A percentile compares a stretch with the other conserved stretches of the same genome.
phyloP scores from a whole-genome alignment of 2,113 vertebrate species.

The Gobius niger region DNA sequence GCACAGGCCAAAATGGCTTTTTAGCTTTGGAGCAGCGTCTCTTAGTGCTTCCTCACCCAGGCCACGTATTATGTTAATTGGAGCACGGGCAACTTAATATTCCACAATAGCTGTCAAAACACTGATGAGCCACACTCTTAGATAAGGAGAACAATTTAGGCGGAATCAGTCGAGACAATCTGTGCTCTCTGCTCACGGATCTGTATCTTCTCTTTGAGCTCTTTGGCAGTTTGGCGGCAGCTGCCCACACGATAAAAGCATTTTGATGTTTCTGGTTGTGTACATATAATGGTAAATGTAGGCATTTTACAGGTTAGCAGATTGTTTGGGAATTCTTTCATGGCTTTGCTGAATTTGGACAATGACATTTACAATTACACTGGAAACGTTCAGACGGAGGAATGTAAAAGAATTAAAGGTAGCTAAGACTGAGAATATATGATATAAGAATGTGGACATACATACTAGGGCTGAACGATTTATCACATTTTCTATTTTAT shows the following conservation, averaged over 20 bases:
- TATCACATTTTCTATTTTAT: no score
- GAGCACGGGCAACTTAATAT: constrained; percentile 47
- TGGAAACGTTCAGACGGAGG: no score
- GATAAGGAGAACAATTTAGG: constrained; percentile 44
- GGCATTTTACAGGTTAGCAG: neutral
- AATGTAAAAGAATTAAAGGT: no score
- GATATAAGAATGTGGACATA: no score
- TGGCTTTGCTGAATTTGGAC: no score
- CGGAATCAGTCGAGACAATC: neutral
- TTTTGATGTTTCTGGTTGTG: neutral
- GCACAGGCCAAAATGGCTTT: constrained; percentile 48
- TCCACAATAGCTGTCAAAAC: constrained; percentile 40
- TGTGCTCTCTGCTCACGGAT: neutral
- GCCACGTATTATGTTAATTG: constrained; percentile 56
- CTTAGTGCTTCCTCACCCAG: constrained; percentile 28
- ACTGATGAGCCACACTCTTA: constrained; percentile 24
- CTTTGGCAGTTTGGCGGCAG: neutral
- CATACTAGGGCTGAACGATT: no score
- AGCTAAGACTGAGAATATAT: no score
- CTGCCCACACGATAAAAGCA: neutral
- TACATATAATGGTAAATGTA: neutral
- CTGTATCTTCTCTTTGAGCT: constrained; percentile 7
- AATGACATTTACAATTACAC: no score
- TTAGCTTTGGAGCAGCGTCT: constrained; percentile 38
- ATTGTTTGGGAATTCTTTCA: neutral